Base-by-base conservation (phyloP, 2,797 vertebrate species). In the Pygocentrus nattereri region DNA sequence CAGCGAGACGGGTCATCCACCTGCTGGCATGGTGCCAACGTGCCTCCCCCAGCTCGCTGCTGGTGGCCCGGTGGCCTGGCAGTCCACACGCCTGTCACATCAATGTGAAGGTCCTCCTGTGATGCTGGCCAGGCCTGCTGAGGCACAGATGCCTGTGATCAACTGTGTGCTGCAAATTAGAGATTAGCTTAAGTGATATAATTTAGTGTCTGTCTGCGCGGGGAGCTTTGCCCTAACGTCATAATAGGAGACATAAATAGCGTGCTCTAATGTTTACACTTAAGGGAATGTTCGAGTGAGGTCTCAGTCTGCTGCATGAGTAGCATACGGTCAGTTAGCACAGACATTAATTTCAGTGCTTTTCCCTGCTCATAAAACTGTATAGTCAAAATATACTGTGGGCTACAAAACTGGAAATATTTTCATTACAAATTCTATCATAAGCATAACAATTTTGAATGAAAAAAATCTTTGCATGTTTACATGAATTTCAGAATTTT, bases 81-180 rank as follows among this genome's bases (percentile, higher is more conserved):
- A 67, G 44, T 67, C 31, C 72, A 70, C 50, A 69, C 34, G 65
- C 50, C 65, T 79, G 80, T 79, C 76, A 76, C 80, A 82, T 72
- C 65, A 76, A 79, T 82, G 68, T 85, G 68, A 85, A 74, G 21
- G 34, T 7, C 2, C 1, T 74, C 56, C 61, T 1, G 31, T 49
- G 68, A 85, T 41, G 47, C 59, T 65, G 50, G 6, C 56, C 7
- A 64, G 50, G 59, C 72, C 31, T 54, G 61, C 38, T 59, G 74
- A 67, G n/a, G 50, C 59, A 52, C 72, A 79, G 47, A 85, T 80
- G 77, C 54, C 41, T 72, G 41, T 4, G 18, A 68, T 69, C n/a
- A 81, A 31, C 16, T 69, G 18, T 38, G 18, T 52, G 31, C 25
- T 74, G 69, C 30, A 34, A 38, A 65, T 65, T 23, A 56, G 58